Percentiles rank a stretch among this genome's conserved stretches.
These are phyloP conservation scores for Adelosebastes latens DNA, from an alignment of 2,797 vertebrate genomes.

Conservation along the genomic window DNA sequence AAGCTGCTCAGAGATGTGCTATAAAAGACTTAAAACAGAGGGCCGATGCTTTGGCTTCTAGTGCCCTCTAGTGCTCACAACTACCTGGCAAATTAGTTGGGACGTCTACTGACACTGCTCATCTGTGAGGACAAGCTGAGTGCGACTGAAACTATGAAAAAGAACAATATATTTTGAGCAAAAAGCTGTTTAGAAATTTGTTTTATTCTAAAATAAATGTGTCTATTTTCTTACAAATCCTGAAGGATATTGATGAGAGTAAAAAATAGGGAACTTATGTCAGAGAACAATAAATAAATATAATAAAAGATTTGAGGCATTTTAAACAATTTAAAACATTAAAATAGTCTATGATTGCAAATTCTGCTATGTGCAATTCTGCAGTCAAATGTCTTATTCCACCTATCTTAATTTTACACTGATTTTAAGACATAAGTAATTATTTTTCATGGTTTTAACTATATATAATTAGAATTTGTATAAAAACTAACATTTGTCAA, in stretches of 20 bases:
- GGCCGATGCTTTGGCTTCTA: conserved; percentile 75
- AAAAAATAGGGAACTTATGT: neutral
- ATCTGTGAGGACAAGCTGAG: conserved; percentile 25
- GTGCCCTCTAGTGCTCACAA: conserved; percentile 82
- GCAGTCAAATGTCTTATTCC: neutral
- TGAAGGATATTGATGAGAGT: neutral
- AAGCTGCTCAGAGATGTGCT: conserved; percentile 45
- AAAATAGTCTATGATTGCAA: neutral
- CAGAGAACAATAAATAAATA: neutral
- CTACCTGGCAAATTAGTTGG: conserved; percentile 18
- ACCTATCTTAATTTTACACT: neutral
- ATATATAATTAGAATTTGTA: neutral
- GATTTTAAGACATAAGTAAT: neutral
- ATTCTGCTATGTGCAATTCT: neutral
- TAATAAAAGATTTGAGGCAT: neutral
- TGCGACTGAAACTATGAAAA: neutral
- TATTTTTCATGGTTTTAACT: neutral
- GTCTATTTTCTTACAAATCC: neutral
- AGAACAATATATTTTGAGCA: neutral
- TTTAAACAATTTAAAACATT: neutral
- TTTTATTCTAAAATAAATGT: neutral
- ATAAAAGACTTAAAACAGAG: conserved; percentile 43
- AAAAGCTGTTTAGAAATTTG: neutral
- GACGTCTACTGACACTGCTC: conserved; percentile 22
- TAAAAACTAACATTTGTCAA: neutral